Evolutionary conservation across 2,888 invertebrate species (phyloP).

Genomic region (Megalurothrips usitatus): DNA sequence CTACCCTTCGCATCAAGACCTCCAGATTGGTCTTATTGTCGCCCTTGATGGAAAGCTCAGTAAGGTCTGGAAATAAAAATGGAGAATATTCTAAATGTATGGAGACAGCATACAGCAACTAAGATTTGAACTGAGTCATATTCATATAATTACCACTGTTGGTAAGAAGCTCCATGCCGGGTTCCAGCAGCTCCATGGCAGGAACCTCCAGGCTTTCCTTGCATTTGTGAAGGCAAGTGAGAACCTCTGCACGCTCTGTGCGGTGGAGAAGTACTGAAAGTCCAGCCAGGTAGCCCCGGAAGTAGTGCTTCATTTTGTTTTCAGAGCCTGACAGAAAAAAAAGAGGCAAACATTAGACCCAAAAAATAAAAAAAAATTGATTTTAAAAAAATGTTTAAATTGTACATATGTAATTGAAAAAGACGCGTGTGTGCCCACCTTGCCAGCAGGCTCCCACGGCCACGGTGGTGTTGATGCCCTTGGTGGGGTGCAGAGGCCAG

Average conservation of each 20-base stretch:
- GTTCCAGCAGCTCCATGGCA: slow-evolving; percentile 66
- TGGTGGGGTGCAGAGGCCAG: slow-evolving; percentile 96
- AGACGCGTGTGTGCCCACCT: slow-evolving; percentile 49
- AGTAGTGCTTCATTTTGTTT: slow-evolving; percentile 83
- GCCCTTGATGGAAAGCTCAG: slow-evolving; percentile 87
- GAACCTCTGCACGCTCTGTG: slow-evolving; percentile 67
- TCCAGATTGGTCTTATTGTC: slow-evolving; percentile 87
- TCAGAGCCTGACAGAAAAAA: slow-evolving; percentile 63
- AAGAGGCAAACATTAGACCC: not conserved
- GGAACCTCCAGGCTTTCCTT: slow-evolving; percentile 77
- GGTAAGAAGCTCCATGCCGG: slow-evolving; percentile 71
- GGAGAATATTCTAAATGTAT: slow-evolving; percentile 19
- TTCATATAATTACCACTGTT: slow-evolving; percentile 50
- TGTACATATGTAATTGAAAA: not conserved
- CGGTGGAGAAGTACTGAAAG: slow-evolving; percentile 72
- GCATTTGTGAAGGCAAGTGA: slow-evolving; percentile 74
- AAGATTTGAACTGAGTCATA: not conserved
- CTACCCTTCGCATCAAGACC: slow-evolving; percentile 75
- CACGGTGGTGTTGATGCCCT: slow-evolving; percentile 87
- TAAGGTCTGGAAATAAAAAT: slow-evolving; percentile 55
- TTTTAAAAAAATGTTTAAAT: not conserved
- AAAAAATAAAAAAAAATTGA: no score
- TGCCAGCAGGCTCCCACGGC: slow-evolving; percentile 98
- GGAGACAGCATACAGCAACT: not conserved
- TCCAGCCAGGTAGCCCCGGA: slow-evolving; percentile 84